A percentile compares a stretch with the other conserved stretches of the same genome.
Evolutionary conservation across 2,113 vertebrate genomes (phyloP).

Genomic region (Sminthopsis crassicaudata): DNA sequence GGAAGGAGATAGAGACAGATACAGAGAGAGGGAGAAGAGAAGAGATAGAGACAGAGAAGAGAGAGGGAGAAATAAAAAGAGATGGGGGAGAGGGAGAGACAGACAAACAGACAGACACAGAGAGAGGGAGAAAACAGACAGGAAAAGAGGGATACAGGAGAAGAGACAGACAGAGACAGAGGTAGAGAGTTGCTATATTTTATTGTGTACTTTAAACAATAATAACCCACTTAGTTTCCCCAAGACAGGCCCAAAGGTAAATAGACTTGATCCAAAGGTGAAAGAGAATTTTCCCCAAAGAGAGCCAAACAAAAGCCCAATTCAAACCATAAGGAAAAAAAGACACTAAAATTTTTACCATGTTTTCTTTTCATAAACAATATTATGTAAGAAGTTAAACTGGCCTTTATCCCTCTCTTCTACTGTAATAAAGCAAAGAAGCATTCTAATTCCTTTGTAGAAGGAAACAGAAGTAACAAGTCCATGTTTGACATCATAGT

Average conservation of each 20-base stretch:
- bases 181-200: not conserved
- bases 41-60: too few relatives aligned
- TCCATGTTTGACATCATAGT: not conserved
- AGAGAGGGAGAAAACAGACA: too few relatives aligned
- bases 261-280: not conserved
- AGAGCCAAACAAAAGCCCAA: not conserved
- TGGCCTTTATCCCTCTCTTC: not conserved
- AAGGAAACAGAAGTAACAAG: not conserved
- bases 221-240: not conserved
- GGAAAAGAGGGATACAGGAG: too few relatives aligned
- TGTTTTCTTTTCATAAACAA: not conserved
- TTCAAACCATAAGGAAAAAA: not conserved
- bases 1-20: too few relatives aligned
- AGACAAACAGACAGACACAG: too few relatives aligned
- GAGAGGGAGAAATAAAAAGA: too few relatives aligned
- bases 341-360: not conserved
- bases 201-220: not conserved
- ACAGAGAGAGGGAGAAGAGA: too few relatives aligned
- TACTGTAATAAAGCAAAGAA: not conserved
- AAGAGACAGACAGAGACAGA: too few relatives aligned
- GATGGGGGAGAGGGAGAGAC: too few relatives aligned
- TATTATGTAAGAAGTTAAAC: not conserved
- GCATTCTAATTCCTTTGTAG: not conserved
- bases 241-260: not conserved
- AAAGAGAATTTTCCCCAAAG: not conserved